Base-by-base conservation (phyloP, 1,140 invertebrate genomes). In the Sinella curviseta region DNA sequence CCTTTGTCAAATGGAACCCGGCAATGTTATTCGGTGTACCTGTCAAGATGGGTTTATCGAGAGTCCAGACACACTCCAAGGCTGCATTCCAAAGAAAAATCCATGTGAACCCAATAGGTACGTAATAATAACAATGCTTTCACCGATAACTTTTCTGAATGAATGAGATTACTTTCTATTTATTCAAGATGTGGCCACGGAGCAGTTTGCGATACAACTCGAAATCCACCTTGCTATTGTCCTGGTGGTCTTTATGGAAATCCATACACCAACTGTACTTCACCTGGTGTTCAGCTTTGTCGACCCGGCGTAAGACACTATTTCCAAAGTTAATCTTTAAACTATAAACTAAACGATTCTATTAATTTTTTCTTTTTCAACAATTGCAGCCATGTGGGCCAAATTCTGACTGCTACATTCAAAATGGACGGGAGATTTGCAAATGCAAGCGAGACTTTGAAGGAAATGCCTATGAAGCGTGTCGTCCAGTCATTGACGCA, bases 11-110 rank as follows among this genome's bases (percentile, higher is more conserved):
- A 88, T 94, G 26, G 86, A 94, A 17, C 30, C 17, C 26, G 95
- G 94, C 85, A 94, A 94, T 54, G 93, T 94, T 85, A 91, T 94
- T 0, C 94, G 95, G 86, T 97, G 95, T 85, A 95, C 93, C 0
- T 96, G 94, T 85, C 88, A 95, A 77, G 88, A 91, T 78, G 94
- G 94, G 26, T 95, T 91, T 85, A 89, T 95, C 17, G 94, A 95
- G 87, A 94, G 92, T 86, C 93, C 93, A 0, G 95, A 95, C 83
- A 95, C 94, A 0, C 92, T 96, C 60, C 89, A 94, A 85, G 94
- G 94, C 33, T 95, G 94, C 84, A 87, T 94, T 0, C 91, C 93
- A 84, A 90, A 91, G 78, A 88, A 89, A 31, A 94, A 95, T 86
- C 92, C 92, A 0, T 95, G 94, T 84, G 92, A 94, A 82, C 79